Conservation (phyloP, 1,140 invertebrate genomes). For the Hypsibius dujardini region DNA sequence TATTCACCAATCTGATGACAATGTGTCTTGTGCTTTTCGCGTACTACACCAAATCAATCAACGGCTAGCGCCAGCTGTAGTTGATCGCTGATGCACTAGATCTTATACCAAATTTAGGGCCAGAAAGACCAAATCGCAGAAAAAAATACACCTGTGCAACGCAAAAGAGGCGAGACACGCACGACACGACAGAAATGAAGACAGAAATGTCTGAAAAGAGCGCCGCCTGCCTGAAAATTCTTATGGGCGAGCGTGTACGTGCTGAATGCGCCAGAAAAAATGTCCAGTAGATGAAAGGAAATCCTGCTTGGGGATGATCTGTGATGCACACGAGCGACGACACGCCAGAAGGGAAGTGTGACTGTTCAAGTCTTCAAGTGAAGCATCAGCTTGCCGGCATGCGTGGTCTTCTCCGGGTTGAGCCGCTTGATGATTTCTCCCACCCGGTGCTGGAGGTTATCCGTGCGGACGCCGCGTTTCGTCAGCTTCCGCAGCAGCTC, state of each 20-base stretch:
- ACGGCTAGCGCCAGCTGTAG: no score
- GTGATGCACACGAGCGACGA: not conserved
- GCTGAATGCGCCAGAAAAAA: not conserved
- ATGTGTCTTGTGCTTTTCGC: no score
- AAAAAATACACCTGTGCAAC: no score
- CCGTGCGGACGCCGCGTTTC: slow-evolving; percentile 68
- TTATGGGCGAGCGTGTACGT: not conserved
- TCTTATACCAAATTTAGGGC: no score
- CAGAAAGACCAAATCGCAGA: no score
- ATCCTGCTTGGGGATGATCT: not conserved
- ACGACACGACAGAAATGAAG: not conserved
- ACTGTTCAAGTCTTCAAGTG: slow-evolving; percentile 42
- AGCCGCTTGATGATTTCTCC: slow-evolving; percentile 83
- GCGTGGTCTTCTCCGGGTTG: slow-evolving; percentile 74
- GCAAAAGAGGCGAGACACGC: slow-evolving; percentile 19
- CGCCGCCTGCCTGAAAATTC: no score
- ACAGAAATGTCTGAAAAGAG: no score
- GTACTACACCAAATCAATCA: no score
- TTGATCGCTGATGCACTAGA: no score
- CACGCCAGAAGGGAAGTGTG: not conserved
- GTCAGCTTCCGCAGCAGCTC: slow-evolving; percentile 86
- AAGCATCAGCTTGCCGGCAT: slow-evolving; percentile 85
- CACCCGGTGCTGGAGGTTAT: slow-evolving; percentile 75
- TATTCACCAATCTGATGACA: no score
- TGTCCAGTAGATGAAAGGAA: not conserved